These are phyloP conservation scores for Apostichopus parvimensis DNA, from an alignment of 35 echinoderm and acorn worm species.

Conservation along the genomic window DNA sequence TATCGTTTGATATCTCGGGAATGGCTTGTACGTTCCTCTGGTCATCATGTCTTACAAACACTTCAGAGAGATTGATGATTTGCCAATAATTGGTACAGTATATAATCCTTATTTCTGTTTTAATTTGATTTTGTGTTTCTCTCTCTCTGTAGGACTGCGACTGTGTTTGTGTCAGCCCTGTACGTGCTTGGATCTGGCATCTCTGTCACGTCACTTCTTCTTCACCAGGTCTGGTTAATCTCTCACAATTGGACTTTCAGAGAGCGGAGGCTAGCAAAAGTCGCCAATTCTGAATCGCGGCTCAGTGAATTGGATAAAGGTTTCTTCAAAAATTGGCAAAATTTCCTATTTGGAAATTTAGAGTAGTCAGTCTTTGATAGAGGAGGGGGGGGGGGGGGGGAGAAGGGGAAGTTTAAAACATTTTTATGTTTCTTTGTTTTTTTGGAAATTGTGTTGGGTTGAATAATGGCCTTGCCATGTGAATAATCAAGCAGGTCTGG, in stretches of 20 bases:
- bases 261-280: constrained; percentile 56
- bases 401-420: too few species aligned
- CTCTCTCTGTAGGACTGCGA: constrained; percentile 60
- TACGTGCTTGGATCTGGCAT: constrained; percentile 57
- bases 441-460: too few species aligned
- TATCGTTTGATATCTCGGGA: background rate
- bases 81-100: too few species aligned
- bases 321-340: constrained; percentile 38
- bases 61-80: too few species aligned
- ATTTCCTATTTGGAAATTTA: constrained; percentile 32
- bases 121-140: background rate
- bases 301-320: constrained; percentile 61
- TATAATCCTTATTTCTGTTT: too few species aligned
- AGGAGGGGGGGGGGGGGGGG: too few species aligned
- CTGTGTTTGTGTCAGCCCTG: constrained; percentile 75
- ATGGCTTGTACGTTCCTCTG: background rate
- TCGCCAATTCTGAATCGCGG: constrained; percentile 5
- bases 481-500: too few species aligned
- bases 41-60: too few species aligned
- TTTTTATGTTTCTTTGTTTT: too few species aligned
- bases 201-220: constrained; percentile 57
- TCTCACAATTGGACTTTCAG: constrained; percentile 91
- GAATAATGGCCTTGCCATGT: too few species aligned
- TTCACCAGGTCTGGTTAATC: constrained; percentile 78
- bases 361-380: background rate